Evolutionary conservation across 2,113 vertebrate species (phyloP).

Genomic region (Oreochromis niloticus): DNA sequence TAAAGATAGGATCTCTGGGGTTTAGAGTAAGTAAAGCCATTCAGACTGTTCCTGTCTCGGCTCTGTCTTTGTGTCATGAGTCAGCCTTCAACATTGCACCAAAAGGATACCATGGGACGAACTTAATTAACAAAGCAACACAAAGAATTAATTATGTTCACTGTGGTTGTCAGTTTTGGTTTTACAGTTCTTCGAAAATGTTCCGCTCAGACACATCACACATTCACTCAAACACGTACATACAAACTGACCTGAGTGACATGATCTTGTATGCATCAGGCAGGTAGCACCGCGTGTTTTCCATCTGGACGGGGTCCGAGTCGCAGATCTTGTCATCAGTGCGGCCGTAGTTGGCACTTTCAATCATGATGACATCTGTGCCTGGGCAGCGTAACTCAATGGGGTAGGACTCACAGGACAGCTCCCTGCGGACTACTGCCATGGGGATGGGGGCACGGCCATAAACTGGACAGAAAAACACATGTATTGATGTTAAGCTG

Average conservation of each 20-base stretch:
- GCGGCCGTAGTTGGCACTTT: constrained; percentile 98
- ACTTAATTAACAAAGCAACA: not conserved
- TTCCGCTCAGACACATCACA: not conserved
- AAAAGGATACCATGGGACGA: not conserved
- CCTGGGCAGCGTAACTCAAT: constrained; percentile 97
- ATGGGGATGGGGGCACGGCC: constrained; percentile 94
- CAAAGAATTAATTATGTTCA: not conserved
- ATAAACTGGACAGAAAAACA: constrained; percentile 72
- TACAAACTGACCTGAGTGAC: constrained; percentile 83
- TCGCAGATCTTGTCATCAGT: constrained; percentile 99
- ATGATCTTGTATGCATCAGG: constrained; percentile 99
- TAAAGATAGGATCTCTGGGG: not conserved
- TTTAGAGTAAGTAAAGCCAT: not conserved
- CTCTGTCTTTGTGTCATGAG: not conserved
- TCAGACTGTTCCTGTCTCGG: not conserved
- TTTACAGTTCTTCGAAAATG: not conserved
- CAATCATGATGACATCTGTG: constrained; percentile 99
- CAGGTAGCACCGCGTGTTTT: constrained; percentile 97
- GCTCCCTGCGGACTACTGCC: constrained; percentile 95
- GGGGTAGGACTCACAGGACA: constrained; percentile 98
- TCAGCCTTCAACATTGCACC: not conserved
- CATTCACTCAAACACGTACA: not conserved
- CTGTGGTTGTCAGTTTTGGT: not conserved
- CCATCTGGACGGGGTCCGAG: constrained; percentile 98
- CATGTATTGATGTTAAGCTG: not conserved